phyloP scores from a whole-genome alignment of 2,888 invertebrate genomes.

The Orthosia gracilis region DNA sequence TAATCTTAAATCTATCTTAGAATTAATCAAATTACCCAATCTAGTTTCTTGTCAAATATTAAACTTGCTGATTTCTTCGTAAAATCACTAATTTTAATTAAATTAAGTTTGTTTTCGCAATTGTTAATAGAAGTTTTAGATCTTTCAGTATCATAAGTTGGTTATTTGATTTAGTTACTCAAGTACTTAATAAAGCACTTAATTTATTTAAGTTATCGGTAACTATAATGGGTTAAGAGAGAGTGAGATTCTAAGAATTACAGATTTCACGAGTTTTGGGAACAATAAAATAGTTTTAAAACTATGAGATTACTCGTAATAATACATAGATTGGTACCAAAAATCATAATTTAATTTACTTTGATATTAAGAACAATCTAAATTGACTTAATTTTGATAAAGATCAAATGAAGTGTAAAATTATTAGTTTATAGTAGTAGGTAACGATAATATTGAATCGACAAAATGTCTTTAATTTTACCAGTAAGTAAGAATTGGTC shows the following conservation, averaged over 20 bases:
- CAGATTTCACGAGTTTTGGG: constrained; percentile 13
- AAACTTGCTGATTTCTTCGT: constrained; percentile 15
- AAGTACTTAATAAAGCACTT: constrained; percentile 33
- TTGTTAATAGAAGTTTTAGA: constrained; percentile 46
- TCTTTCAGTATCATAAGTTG: neutral
- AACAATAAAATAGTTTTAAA: constrained; percentile 7
- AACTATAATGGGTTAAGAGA: constrained; percentile 1
- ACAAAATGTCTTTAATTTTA: neutral
- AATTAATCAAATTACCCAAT: constrained; percentile 21
- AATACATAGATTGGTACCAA: neutral
- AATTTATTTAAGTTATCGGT: constrained; percentile 39
- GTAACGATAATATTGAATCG: neutral
- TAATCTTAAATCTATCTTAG: constrained; percentile 3
- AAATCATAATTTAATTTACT: constrained; percentile 4
- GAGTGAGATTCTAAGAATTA: constrained; percentile 16
- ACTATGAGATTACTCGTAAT: neutral
- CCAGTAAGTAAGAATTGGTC: too few species aligned
- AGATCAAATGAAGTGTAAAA: neutral
- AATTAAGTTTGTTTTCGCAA: constrained; percentile 28
- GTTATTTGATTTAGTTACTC: constrained; percentile 18
- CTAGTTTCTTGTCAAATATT: constrained; percentile 42
- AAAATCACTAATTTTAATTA: constrained; percentile 38
- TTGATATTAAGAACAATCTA: neutral
- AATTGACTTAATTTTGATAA: neutral
- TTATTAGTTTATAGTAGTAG: neutral